Evolutionary conservation across 2,888 invertebrate genomes (phyloP), one percentile per base, ranked within the genome.

Genomic region (Perizoma affinitatum): DNA sequence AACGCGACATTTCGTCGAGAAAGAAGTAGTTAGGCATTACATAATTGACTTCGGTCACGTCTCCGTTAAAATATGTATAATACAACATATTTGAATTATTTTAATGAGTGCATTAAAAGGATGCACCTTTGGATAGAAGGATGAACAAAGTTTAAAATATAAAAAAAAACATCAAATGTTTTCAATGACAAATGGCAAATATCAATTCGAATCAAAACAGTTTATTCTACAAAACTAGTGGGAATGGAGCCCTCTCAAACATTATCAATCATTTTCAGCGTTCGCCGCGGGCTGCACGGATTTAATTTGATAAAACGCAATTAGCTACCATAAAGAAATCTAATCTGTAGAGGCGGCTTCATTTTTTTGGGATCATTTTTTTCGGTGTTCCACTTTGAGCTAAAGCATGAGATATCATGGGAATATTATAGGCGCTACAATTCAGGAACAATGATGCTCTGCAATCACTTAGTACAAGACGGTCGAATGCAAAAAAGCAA

Each of bases 231-330:
- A 86, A 88, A 90, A 89, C 86, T 87, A 86, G 84, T 85, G 84
- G 82, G 84, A 83, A 81, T 78, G 79, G 75, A 73, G 47, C 74
- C 74, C 82, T 80, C 77, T 84, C 86, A 90, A 90, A 90, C 87
- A 91, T 86, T 86, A 92, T 92, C 89, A 91, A 92, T 92, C 91
- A 92, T 78, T 70, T 73, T 70, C 71, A 64, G 71, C 73, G 68
- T 57, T 61, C 68, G 70, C 72, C 69, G 76, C 72, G 70, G 70
- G 82, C 75, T 74, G 84, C 84, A 81, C 83, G 84, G 85, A 87
- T 86, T 89, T 91, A 90, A 92, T 92, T 91, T 92, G 92, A 92
- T 92, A 92, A 91, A 90, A 91, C 82, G 87, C 90, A 92, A 91
- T 92, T 92, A 91, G 91, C 91, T 92, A 91, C 92, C 90, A 90